Conservation (phyloP, 2,888 invertebrate species). For the Parochlus steinenii region DNA sequence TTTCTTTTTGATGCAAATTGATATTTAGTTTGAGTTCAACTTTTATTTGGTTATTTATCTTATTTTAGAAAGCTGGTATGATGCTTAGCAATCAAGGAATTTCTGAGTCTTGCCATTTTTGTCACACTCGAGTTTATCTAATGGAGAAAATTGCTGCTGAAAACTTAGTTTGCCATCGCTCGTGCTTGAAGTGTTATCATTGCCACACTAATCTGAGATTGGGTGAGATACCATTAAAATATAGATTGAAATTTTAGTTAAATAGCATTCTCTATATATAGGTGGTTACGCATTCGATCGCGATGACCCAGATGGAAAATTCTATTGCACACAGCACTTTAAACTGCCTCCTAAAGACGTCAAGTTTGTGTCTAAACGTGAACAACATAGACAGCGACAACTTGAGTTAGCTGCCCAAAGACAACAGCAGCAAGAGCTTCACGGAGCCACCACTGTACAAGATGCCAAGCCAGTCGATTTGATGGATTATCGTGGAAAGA, state of each 20-base stretch:
- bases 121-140: constrained; percentile 80
- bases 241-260: not conserved
- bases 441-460: constrained; percentile 1
- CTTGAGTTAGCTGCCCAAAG: constrained; percentile 7
- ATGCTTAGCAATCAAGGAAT: constrained; percentile 46
- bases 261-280: constrained; percentile 5
- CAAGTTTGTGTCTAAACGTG: constrained; percentile 20
- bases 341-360: constrained; percentile 41
- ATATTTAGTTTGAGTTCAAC: constrained; percentile 6
- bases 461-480: constrained; percentile 1
- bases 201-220: constrained; percentile 72
- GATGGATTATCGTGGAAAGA: constrained; percentile 34
- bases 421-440: constrained; percentile 6
- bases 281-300: constrained; percentile 56
- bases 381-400: constrained; percentile 7
- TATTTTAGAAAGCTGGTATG: constrained; percentile 38
- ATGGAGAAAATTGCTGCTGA: constrained; percentile 84
- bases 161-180: constrained; percentile 79
- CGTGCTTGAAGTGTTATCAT: constrained; percentile 88
- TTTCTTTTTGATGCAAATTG: constrained; percentile 18
- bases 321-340: constrained; percentile 63
- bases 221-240: constrained; percentile 30
- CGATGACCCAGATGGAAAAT: constrained; percentile 45
- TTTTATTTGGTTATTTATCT: constrained; percentile 11
- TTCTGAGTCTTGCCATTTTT: constrained; percentile 72